A percentile compares a stretch with the other conserved stretches of the same genome.
Conservation (phyloP, 2,797 vertebrate genomes). For the Podarcis siculus region DNA sequence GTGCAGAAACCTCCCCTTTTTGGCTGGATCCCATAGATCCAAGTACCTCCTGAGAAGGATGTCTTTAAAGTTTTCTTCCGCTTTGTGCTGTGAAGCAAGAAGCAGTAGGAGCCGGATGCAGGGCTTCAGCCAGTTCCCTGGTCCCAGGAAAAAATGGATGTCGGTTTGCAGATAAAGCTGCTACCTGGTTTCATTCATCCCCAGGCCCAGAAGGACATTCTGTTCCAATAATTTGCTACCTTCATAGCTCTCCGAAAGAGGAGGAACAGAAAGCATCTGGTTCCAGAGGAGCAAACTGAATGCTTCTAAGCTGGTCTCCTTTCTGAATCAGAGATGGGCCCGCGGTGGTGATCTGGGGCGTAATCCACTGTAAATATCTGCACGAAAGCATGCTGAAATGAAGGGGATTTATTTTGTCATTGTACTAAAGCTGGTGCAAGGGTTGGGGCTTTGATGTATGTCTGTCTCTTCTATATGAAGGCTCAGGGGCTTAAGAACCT, state of each 20-base stretch:
- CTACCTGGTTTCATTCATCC: neutral
- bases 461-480: neutral
- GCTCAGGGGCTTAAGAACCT: neutral
- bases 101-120: rapidly evolving
- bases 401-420: neutral
- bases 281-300: neutral
- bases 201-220: neutral
- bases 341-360: no score
- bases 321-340: neutral
- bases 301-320: neutral
- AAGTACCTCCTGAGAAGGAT: neutral
- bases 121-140: neutral
- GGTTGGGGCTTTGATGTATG: no score
- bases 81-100: neutral
- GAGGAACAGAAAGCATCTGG: neutral
- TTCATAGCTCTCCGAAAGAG: no score
- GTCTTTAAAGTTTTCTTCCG: neutral
- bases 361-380: neutral
- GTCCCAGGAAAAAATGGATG: neutral
- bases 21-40: no score
- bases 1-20: neutral
- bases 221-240: neutral
- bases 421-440: no score
- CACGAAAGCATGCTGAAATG: neutral
- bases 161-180: neutral